A percentile compares a stretch with the other conserved stretches of the same genome.
Evolutionary conservation across 2,797 vertebrate genomes (phyloP).

Genomic region (Poliocrania exsul): DNA sequence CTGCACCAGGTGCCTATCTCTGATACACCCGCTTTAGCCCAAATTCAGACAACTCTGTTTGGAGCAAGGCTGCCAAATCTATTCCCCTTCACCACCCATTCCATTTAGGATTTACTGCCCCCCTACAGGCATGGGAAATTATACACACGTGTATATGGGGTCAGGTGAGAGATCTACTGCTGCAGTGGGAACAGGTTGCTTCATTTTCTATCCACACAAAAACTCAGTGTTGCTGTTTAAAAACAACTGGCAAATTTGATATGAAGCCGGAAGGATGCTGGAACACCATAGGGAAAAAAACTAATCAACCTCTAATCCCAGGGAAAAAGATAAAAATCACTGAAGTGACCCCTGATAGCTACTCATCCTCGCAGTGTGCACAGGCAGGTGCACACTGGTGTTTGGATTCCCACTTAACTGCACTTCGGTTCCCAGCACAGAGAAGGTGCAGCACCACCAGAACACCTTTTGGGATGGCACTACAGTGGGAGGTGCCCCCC

Average conservation of each 20-base stretch:
- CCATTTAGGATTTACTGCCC: not conserved
- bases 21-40: not conserved
- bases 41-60: not conserved
- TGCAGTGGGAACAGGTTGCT: not conserved
- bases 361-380: not conserved
- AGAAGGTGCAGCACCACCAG: not conserved
- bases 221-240: not conserved
- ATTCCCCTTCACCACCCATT: not conserved
- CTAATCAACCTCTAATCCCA: not conserved
- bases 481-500: not conserved
- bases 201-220: not conserved
- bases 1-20: not conserved
- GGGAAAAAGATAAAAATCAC: not conserved
- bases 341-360: not conserved
- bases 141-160: not conserved
- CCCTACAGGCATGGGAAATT: not conserved
- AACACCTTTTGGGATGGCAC: not conserved
- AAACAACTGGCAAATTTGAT: not conserved
- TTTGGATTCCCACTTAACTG: not conserved
- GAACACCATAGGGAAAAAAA: not conserved
- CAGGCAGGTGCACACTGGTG: rapidly evolving
- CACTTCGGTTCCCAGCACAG: not conserved
- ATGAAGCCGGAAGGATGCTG: not conserved
- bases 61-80: not conserved
- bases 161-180: not conserved